Percentiles rank a stretch among this genome's conserved stretches.
These are phyloP conservation scores for Huso huso DNA, from an alignment of 2,797 vertebrate genomes.

Conservation along the genomic window DNA sequence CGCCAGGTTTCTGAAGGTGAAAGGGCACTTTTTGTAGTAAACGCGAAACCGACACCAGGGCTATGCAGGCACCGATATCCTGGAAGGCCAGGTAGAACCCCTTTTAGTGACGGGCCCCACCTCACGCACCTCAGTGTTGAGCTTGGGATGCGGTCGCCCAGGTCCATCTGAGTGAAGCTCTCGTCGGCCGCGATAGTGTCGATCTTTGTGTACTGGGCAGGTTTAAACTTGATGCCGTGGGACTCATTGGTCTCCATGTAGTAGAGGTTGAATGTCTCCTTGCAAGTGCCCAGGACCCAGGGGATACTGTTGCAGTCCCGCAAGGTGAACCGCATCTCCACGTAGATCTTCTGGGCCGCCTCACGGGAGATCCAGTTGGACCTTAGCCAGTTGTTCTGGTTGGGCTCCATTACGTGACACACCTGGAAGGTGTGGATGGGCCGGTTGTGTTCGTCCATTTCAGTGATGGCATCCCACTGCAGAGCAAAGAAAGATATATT, in stretches of 20 bases:
- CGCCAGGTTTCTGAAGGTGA: constrained; percentile 83
- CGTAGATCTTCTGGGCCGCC: constrained; percentile 87
- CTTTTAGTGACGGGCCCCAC: constrained; percentile 82
- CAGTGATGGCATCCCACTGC: constrained; percentile 92
- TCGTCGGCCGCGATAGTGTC: constrained; percentile 92
- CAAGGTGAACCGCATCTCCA: constrained; percentile 89
- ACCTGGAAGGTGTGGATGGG: constrained; percentile 95
- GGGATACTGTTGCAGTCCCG: constrained; percentile 94
- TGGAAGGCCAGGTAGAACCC: constrained; percentile 93
- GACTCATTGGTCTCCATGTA: constrained; percentile 85
- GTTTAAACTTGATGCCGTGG: constrained; percentile 77
- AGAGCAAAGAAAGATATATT: constrained; percentile 23
- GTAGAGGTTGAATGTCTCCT: constrained; percentile 91
- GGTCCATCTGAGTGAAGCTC: constrained; percentile 94
- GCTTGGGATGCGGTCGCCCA: constrained; percentile 88
- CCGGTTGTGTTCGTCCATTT: constrained; percentile 90
- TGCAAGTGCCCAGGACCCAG: constrained; percentile 89
- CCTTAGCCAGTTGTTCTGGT: constrained; percentile 95
- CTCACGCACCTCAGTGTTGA: constrained; percentile 90
- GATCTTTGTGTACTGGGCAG: constrained; percentile 80
- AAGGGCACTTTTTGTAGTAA: constrained; percentile 93
- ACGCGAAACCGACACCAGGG: constrained; percentile 83
- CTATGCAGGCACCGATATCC: constrained; percentile 91
- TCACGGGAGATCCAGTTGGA: constrained; percentile 91
- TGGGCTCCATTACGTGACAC: constrained; percentile 92